Evolutionary conservation across 1,140 invertebrate species (phyloP), one percentile per base, ranked within the genome.

Genomic region (Monochamus saltuarius): DNA sequence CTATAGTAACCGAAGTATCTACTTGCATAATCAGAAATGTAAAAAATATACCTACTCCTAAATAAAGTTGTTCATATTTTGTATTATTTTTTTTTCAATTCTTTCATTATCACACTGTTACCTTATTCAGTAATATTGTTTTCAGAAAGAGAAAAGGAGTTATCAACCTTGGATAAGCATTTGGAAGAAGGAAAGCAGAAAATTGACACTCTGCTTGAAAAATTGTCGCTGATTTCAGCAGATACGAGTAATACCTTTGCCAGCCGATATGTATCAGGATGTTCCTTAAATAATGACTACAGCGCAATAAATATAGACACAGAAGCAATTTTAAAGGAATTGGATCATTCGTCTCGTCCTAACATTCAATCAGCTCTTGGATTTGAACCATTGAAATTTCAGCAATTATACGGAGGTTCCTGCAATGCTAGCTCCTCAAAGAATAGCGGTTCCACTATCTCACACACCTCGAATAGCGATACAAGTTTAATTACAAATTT

Each of bases 131-230:
- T 29, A 29, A 29, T 29, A 29, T 6, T 6, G 10, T 29, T 46
- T 36, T 2, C 16, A 47, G 45, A 19, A 7, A 11, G 17, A 19
- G 39, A 34, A n/a, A 42, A 59, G 35, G 49, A 47, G 13, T 34
- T 56, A 34, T 40, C 35, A 7, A 53, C 56, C 17, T 51, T 66
- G 29, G 67, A 74, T 54, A 22, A 52, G 6, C 64, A 68, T 38
- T 55, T 72, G 29, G 11, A 43, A 1, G 63, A 67, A 59, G 70
- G 70, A 7, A 73, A 70, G 52, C 61, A 67, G 45, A 62, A 65
- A 19, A 72, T 76, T 36, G 71, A 75, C 63, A 65, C 55, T 45
- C 43, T 76, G 16, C 43, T 76, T 14, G 66, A 75, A 42, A 74
- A 75, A 53, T 60, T 76, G 10, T 70, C 52, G 36, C 46, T 70